Conservation (phyloP, 2,888 invertebrate genomes). For the Agriopis marginaria region DNA sequence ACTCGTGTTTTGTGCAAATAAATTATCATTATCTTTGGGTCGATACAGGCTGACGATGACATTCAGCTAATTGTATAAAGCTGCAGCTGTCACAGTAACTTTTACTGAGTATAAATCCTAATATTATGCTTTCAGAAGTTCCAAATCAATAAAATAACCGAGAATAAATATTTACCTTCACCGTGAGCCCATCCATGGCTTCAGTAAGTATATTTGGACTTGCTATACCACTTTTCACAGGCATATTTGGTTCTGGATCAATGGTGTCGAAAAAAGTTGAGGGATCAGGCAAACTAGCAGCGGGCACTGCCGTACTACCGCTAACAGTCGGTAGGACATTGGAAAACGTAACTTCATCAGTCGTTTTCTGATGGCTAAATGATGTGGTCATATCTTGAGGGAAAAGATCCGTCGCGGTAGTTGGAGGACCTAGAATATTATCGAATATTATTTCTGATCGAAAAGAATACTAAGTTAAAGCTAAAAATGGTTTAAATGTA, state of each 20-base stretch:
- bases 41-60: too few relatives aligned
- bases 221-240: conserved; percentile 60
- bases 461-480: too few relatives aligned
- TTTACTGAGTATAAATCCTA: too few relatives aligned
- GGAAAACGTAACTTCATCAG: conserved; percentile 68
- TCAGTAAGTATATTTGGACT: conserved; percentile 66
- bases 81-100: too few relatives aligned
- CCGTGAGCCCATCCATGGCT: conserved; percentile 72
- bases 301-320: conserved; percentile 68
- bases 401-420: conserved; percentile 60
- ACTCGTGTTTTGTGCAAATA: too few relatives aligned
- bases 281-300: conserved; percentile 77
- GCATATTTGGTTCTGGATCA: conserved; percentile 72
- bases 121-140: too few relatives aligned
- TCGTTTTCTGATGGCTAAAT: conserved; percentile 61
- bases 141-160: neutral
- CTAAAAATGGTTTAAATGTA: neutral
- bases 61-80: too few relatives aligned
- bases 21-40: too few relatives aligned
- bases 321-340: conserved; percentile 74
- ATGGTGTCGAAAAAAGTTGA: conserved; percentile 83
- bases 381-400: conserved; percentile 66
- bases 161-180: conserved; percentile 64
- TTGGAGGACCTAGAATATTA: conserved; percentile 53
- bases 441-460: too few relatives aligned